Evolutionary conservation across 2,113 vertebrate genomes (phyloP), one percentile per base, ranked within the genome.

Genomic region (Siniperca chuatsi): DNA sequence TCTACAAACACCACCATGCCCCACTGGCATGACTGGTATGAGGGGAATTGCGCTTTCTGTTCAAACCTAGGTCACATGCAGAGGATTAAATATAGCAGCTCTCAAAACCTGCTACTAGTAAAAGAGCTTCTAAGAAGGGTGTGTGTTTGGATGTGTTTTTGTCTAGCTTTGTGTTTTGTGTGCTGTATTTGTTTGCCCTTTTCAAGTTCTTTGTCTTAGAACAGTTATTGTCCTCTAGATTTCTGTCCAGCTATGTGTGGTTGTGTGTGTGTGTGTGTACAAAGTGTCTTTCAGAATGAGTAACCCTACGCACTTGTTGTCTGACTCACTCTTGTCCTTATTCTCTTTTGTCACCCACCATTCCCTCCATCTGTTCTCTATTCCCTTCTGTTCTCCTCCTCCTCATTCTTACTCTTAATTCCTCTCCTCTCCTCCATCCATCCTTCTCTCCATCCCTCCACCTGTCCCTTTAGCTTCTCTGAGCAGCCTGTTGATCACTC

Each of bases 401-500:
- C 20, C 37, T 76, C 33, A 35, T 58, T 33, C 58, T 35, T 23
- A 1, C 33, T 46, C 48, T 62, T 33, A 8, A 20, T 35, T 29
- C 60, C 42, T 57, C 29, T 9, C 18, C 33, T 44, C 44, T n/a
- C 8, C 13, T 64, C 9, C 40, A 1, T 46, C 64, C 40, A 23
- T 18, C n/a, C 37, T 61, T 57, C 5, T 46, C 62, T 50, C 52
- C 12, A 13, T 67, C 50, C 4, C 52, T 58, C 35, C 33, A 1
- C 52, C 23, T 61, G 16, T 70, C 89, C 4, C 83, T 55, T 33
- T 92, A 99, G 98, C 98, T 4, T 99, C 98, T 89, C 96, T 99
- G 5, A 99, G 98, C 95, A 99, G 98, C 78, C 96, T 99, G 93
- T 94, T 99, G 82, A 98, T 99, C 94, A 99, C 98, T 52, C 98